Evolutionary conservation across 1,140 invertebrate genomes (phyloP), one percentile per base, ranked within the genome.

Genomic region (Phenacoccus solenopsis): DNA sequence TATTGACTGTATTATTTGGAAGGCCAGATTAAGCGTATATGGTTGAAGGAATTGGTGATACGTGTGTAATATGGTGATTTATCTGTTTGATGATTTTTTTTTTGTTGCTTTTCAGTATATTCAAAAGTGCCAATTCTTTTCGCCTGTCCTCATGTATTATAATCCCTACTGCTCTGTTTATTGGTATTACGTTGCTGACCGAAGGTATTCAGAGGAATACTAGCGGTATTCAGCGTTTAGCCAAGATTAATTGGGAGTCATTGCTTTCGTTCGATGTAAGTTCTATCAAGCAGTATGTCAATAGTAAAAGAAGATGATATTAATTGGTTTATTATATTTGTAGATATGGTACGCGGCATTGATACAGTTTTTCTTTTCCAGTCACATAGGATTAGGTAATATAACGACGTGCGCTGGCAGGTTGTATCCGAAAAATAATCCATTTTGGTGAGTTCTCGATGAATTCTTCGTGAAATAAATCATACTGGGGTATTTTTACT

Each of bases 301-400:
- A n/a, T n/a, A 32, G 30, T 9, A 69, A 69, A 35, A 9, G 68
- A 69, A 24, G n/a, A 69, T 9, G 10, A 32, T 30, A n/a, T n/a
- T n/a, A n/a, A n/a, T 67, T 28, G 21, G n/a, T 32, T 12, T 68
- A 67, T 57, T 59, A 69, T 70, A 73, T 71, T 77, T 79, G 67
- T 73, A 82, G 81, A 78, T 84, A 32, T 86, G 84, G 84, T 81
- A 84, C 72, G 80, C 78, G 68, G 83, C 84, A 2, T 69, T 82
- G 1, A 78, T 81, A 21, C 84, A 85, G 73, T 81, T 84, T 5
- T 79, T 86, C 57, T 78, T 84, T 59, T 80, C 84, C 0, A 80
- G 82, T 0, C 83, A 85, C 69, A 75, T 84, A 16, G 84, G 83
- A 24, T 82, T 84, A 70, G 84, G 84, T 0, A 83, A 80, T 68